Conservation (phyloP, 2,113 vertebrate species). For the Macroglossus sobrinus region DNA sequence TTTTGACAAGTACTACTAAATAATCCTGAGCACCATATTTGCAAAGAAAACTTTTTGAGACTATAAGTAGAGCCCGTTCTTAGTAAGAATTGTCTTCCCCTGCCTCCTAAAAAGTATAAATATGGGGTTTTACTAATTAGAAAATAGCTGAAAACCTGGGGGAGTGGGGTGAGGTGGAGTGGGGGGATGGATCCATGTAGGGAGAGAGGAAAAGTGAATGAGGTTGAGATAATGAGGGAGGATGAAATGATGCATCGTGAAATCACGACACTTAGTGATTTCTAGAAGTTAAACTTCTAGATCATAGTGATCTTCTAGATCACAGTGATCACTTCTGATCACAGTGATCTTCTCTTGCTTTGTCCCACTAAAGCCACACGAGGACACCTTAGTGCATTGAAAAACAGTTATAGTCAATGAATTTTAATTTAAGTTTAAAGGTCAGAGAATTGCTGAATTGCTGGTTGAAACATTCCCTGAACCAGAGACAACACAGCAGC, state of each 20-base stretch:
- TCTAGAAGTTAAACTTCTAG: slow-evolving; percentile 79
- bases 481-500: slow-evolving; percentile 63
- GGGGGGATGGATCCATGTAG: background rate
- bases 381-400: no score
- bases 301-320: slow-evolving; percentile 66
- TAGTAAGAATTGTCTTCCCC: background rate
- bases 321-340: slow-evolving; percentile 67
- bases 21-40: background rate
- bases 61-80: background rate
- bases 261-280: slow-evolving; percentile 75
- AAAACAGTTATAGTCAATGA: no score
- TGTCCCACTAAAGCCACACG: slow-evolving; percentile 57
- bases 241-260: slow-evolving; percentile 16
- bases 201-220: background rate
- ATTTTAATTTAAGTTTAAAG: no score
- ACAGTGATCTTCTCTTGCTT: slow-evolving; percentile 59
- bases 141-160: background rate
- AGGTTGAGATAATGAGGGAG: background rate
- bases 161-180: no score
- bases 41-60: background rate
- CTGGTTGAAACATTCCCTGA: slow-evolving; percentile 71
- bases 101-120: background rate
- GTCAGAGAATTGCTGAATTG: slow-evolving; percentile 69
- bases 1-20: background rate
- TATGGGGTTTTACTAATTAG: background rate